Percentiles rank a stretch among this genome's conserved stretches.
These are phyloP conservation scores for Octomys mimax DNA, from an alignment of 2,797 vertebrate genomes.

Conservation along the genomic window DNA sequence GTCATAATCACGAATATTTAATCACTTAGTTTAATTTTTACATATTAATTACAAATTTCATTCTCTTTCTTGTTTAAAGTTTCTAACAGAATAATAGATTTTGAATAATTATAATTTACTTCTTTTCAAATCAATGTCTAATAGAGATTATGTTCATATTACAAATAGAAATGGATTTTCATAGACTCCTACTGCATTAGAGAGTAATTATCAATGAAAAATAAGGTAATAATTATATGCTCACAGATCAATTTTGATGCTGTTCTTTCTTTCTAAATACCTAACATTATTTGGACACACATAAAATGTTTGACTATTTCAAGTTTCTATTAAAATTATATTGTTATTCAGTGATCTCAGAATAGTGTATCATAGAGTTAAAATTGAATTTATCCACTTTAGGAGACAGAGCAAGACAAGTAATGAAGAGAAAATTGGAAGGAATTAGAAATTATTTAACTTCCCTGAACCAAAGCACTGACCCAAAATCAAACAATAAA, in stretches of 20 bases:
- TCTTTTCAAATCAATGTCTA: constrained; percentile 1
- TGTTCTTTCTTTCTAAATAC: neutral
- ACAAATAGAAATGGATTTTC: neutral
- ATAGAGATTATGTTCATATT: neutral
- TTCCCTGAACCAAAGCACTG: neutral
- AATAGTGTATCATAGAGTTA: neutral
- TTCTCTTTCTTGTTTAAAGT: neutral
- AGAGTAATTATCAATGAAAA: neutral
- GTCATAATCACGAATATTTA: neutral
- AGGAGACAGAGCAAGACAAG: neutral
- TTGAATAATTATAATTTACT: neutral
- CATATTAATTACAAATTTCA: neutral
- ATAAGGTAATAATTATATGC: neutral
- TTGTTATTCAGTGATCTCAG: neutral
- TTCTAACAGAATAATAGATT: neutral
- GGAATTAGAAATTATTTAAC: neutral
- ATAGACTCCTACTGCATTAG: neutral
- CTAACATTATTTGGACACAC: neutral
- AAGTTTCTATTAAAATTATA: neutral
- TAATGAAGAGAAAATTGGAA: neutral
- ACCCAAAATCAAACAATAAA: neutral
- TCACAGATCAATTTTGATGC: neutral
- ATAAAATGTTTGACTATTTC: neutral
- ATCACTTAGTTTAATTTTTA: neutral
- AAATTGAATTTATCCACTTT: neutral